Conservation (phyloP, 2,888 invertebrate genomes). For the Seladonia tumulorum region DNA sequence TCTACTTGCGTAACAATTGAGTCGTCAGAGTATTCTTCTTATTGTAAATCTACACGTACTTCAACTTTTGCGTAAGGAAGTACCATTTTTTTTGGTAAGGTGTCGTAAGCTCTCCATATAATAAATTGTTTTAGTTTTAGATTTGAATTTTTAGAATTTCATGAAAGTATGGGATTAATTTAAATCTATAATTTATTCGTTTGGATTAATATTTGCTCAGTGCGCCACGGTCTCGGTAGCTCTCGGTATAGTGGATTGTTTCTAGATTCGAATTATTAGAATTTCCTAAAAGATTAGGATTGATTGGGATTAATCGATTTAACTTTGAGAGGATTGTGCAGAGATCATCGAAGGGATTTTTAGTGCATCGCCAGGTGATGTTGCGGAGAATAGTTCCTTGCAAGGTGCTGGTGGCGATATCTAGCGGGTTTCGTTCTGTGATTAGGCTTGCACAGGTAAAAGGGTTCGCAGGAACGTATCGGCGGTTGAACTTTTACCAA, state of each 20-base stretch:
- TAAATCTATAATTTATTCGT: background rate
- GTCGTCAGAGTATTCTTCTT: background rate
- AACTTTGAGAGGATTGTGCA: background rate
- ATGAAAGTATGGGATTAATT: background rate
- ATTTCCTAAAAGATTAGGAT: background rate
- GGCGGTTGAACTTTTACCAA: background rate
- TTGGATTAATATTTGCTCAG: background rate
- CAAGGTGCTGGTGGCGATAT: background rate
- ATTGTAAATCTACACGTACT: background rate
- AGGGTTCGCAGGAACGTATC: background rate
- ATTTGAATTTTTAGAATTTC: background rate
- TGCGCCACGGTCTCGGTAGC: background rate
- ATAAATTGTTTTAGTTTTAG: too few relatives aligned
- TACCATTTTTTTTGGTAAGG: too few relatives aligned
- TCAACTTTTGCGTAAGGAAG: too few relatives aligned
- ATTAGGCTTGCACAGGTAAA: background rate
- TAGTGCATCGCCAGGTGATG: background rate
- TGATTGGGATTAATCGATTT: background rate
- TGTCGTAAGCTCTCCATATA: too few relatives aligned
- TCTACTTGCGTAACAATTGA: background rate
- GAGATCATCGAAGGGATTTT: background rate
- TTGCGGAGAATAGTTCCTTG: background rate
- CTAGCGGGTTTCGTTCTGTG: background rate
- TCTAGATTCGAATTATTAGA: background rate
- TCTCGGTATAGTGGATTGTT: background rate